Evolutionary conservation across 2,113 vertebrate genomes (phyloP), one percentile per base, ranked within the genome.

Genomic region (Sceloporus tristichus): DNA sequence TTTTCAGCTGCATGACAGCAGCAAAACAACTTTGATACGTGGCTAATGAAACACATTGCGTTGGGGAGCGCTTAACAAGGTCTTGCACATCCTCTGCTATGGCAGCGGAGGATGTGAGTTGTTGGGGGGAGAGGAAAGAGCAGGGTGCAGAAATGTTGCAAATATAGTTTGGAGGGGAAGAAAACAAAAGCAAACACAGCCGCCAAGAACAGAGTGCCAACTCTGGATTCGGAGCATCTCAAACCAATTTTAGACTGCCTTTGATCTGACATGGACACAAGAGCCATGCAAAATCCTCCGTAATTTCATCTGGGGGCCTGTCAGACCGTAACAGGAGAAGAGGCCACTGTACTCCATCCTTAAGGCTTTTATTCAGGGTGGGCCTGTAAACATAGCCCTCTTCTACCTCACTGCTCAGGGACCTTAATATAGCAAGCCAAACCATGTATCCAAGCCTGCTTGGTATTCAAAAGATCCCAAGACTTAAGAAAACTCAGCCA

Each of bases 11-110:
- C 85, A 19, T 94, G 94, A 96, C 94, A 95, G 92, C 93, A 94
- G 93, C 90, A 94, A 96, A 96, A 95, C 94, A 94, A 95, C 93
- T 94, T 92, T 93, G 94, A 95, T 92, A 95, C 92, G 91, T 80
- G 91, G 93, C 93, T 95, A 94, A 94, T 95, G 94, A 94, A 95
- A 95, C 91, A 94, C 93, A 93, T 91, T 92, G 89, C 54, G 42
- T 66, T 82, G 16, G 62, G 10, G 89, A 89, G 79, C 0, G 79
- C 88, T 85, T 85, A 91, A 80, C 86, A 56, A 89, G 91, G 89
- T 84, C 92, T 78, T 0, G 3, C 87, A 80, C 91, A 92, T 83
- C 89, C 79, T 82, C 53, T 59, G 54, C 87, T 91, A 87, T 5
- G 0, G 27, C 18, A 38, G 0, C 21, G 6, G 42, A 7, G 5